phyloP scores from a whole-genome alignment of 2,113 vertebrate species.

The Pygoscelis antarcticus region DNA sequence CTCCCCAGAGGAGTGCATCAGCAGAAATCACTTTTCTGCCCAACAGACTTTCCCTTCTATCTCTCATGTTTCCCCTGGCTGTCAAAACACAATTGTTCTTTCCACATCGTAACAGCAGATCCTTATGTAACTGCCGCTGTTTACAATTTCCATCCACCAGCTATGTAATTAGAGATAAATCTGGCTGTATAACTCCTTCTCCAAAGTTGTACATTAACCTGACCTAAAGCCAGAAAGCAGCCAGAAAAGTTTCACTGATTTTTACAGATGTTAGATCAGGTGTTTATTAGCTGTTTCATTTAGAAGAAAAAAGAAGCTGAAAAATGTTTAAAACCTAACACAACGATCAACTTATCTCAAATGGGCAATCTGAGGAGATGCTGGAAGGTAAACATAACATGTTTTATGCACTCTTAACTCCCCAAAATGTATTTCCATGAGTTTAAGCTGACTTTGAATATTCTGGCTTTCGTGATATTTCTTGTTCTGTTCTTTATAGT shows the following conservation, averaged over 20 bases:
- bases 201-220: not conserved
- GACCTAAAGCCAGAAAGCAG: not conserved
- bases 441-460: not conserved
- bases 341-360: not conserved
- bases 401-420: not conserved
- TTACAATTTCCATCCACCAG: not conserved
- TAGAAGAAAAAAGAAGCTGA: not conserved
- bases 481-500: not conserved
- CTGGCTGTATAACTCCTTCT: not conserved
- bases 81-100: not conserved
- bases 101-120: not conserved
- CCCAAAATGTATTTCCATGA: not conserved
- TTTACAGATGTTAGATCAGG: not conserved
- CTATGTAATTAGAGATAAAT: slow-evolving; percentile 30
- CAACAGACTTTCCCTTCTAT: not conserved
- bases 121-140: not conserved
- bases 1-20: not conserved
- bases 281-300: not conserved
- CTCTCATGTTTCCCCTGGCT: not conserved
- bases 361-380: not conserved
- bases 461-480: not conserved
- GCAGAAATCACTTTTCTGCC: not conserved
- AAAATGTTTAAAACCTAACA: not conserved
- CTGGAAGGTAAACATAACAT: not conserved
- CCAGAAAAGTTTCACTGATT: not conserved